phyloP scores from a whole-genome alignment of 2,888 invertebrate genomes.

The Toxonevra muliebris region DNA sequence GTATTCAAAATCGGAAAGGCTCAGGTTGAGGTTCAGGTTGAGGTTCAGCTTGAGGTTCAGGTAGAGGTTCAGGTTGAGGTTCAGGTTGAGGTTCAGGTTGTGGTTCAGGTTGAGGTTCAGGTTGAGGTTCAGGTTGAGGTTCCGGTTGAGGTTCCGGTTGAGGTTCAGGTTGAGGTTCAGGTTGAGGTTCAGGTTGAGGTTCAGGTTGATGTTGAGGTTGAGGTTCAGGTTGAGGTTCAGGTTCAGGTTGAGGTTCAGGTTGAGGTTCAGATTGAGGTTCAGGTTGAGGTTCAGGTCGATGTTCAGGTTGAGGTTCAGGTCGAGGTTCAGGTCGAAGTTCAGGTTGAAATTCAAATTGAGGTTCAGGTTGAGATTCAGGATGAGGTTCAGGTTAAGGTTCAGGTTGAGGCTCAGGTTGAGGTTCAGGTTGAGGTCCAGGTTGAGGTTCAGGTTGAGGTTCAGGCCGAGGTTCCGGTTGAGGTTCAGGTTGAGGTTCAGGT shows the following conservation, averaged over 20 bases:
- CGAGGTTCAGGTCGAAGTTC: neutral
- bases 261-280: neutral
- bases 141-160: neutral
- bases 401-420: neutral
- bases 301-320: constrained; percentile 4
- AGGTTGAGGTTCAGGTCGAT: neutral
- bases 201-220: neutral
- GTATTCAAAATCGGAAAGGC: no score
- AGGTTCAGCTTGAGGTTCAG: no score
- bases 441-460: constrained; percentile 1
- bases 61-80: no score
- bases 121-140: neutral
- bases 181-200: constrained; percentile 1
- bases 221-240: constrained; percentile 1
- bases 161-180: constrained; percentile 4
- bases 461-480: neutral
- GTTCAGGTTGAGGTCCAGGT: neutral
- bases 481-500: neutral
- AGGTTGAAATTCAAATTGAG: neutral
- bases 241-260: constrained; percentile 2
- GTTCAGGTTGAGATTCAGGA: neutral
- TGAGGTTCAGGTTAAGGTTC: neutral
- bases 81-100: no score
- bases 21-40: no score
- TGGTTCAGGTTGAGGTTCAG: neutral